Conservation (phyloP, 2,888 invertebrate species). For the Camptogramma bilineatum region DNA sequence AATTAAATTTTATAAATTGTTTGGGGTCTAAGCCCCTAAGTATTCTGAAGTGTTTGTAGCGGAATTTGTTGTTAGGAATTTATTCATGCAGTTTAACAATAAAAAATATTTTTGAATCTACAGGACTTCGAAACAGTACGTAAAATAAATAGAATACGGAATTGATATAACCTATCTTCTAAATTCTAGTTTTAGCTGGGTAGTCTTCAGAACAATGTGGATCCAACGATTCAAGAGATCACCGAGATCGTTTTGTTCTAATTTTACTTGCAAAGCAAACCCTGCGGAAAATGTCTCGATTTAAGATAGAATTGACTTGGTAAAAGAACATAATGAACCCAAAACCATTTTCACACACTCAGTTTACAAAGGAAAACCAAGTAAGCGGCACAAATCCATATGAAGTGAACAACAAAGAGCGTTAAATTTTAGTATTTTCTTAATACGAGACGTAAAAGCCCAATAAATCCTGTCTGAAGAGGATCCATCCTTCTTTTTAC, state of each 20-base stretch:
- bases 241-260: background rate
- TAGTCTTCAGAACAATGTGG: background rate
- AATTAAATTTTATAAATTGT: background rate
- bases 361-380: slow-evolving; percentile 1
- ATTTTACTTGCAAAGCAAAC: background rate
- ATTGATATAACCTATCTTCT: background rate
- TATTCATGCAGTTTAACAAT: too few species aligned
- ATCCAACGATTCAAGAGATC: background rate
- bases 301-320: background rate
- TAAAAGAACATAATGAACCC: background rate
- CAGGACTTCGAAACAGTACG: too few species aligned
- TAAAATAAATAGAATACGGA: background rate
- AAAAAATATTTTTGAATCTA: too few species aligned
- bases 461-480: slow-evolving; percentile 46
- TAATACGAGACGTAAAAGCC: slow-evolving; percentile 25
- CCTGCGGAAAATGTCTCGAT: background rate
- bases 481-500: slow-evolving; percentile 58
- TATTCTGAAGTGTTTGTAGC: too few species aligned
- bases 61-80: too few species aligned
- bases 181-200: background rate
- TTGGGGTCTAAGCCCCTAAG: too few species aligned
- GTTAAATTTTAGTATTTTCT: slow-evolving; percentile 22
- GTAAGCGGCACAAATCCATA: background rate
- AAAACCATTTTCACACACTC: background rate
- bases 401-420: slow-evolving; percentile 8